phyloP scores from a whole-genome alignment of 2,113 vertebrate genomes.

The Bombycilla garrulus region DNA sequence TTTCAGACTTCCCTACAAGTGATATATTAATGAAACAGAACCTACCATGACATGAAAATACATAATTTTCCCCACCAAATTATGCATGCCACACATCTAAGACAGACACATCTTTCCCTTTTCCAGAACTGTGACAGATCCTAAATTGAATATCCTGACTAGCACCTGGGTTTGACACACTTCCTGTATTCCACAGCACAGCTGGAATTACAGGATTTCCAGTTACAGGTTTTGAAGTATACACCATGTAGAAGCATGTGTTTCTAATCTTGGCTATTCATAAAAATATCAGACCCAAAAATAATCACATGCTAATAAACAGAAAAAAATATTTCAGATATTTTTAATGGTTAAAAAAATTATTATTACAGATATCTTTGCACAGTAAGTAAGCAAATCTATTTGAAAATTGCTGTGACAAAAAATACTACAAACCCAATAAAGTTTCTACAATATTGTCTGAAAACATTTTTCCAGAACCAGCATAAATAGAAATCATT shows the following conservation, averaged over 20 bases:
- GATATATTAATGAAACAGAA: not conserved
- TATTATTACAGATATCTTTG: not conserved
- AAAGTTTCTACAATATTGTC: not conserved
- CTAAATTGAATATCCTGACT: not conserved
- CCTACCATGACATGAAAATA: not conserved
- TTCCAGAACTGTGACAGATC: not conserved
- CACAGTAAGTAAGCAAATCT: not conserved
- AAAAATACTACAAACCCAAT: not conserved
- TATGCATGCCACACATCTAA: not conserved
- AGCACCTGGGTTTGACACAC: not conserved
- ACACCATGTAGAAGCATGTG: not conserved
- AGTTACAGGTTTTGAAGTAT: not conserved
- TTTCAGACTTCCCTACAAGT: not conserved
- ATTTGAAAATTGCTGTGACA: not conserved
- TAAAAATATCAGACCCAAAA: not conserved
- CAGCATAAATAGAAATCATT: not conserved
- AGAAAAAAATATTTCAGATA: not conserved
- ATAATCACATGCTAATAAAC: not conserved
- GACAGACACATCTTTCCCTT: not conserved
- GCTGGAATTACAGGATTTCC: not conserved
- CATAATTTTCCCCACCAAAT: not conserved
- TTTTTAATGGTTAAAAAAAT: not conserved
- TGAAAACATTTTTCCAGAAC: not conserved
- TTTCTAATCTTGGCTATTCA: not conserved
- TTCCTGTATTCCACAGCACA: not conserved